Conservation (phyloP, 2,888 invertebrate genomes). For the Scaptomyza cyrtandrae region DNA sequence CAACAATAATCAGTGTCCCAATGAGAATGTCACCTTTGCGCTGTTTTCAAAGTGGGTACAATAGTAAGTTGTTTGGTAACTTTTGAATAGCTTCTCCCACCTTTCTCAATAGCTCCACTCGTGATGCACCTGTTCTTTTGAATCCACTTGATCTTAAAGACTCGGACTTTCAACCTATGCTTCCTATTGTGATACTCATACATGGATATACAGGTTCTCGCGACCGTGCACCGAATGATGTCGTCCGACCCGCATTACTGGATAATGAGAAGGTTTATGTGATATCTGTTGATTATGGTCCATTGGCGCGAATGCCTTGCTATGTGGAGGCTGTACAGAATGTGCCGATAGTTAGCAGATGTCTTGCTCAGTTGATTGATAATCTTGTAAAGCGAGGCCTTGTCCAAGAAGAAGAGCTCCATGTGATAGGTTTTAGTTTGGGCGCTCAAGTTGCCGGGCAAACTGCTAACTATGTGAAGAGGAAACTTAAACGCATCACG, state of each 20-base stretch:
- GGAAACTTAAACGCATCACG: constrained; percentile 86
- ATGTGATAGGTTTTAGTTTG: constrained; percentile 88
- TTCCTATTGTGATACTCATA: constrained; percentile 85
- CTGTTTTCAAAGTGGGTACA: constrained; percentile 86
- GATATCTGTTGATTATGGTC: constrained; percentile 87
- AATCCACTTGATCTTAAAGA: constrained; percentile 75
- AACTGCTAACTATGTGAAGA: constrained; percentile 85
- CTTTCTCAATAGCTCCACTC: constrained; percentile 56
- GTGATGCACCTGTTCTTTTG: constrained; percentile 85
- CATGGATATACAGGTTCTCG: constrained; percentile 88
- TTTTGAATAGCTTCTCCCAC: constrained; percentile 42
- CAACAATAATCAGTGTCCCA: constrained; percentile 85
- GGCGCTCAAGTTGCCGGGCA: constrained; percentile 87
- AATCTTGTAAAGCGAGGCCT: constrained; percentile 84
- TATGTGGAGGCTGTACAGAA: constrained; percentile 87
- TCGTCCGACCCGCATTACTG: constrained; percentile 87
- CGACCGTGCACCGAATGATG: constrained; percentile 87
- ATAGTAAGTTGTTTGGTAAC: not conserved
- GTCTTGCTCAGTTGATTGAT: constrained; percentile 87
- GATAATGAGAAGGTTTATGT: constrained; percentile 86
- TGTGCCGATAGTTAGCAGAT: constrained; percentile 87
- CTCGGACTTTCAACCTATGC: constrained; percentile 76
- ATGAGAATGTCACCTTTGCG: constrained; percentile 87
- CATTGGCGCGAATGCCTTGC: constrained; percentile 86
- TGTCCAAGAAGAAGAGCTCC: constrained; percentile 85